Evolutionary conservation across 2,113 vertebrate genomes (phyloP), one percentile per base, ranked within the genome.

Genomic region (Microcebus tavaratra): DNA sequence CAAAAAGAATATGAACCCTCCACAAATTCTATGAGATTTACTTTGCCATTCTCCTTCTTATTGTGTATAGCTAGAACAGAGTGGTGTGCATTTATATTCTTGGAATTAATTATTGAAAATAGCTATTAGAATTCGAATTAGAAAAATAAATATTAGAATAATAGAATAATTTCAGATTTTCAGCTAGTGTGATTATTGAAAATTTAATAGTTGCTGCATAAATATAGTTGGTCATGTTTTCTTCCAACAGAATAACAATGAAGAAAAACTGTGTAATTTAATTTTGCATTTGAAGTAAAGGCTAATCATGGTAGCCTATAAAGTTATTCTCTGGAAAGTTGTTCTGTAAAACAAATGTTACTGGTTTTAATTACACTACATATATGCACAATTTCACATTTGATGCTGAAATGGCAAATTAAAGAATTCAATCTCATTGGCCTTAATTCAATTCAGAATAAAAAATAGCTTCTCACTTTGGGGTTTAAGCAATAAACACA

Each of bases 261-360:
- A 96, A 70, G 61, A 95, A 95, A 97, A 93, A 68, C 50, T 90
- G 59, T 59, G 83, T 18, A 63, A 80, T 93, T 95, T 95, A 98
- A 96, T 97, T 93, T 96, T 91, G 53, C 85, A 93, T 88, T 96
- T 67, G 83, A 96, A 94, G 48, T 57, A 95, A 96, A 97, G 79
- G 61, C 93, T 96, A 97, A 97, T 96, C 92, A 96, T 23, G 20
- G 13, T 82, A 61, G 79, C 57, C 93, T 63, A 91, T 89, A 95
- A 98, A 96, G 63, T 95, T 97, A 95, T 79, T 91, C 94, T 98
- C 94, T 95, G 87, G 95, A 97, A 98, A 96, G 83, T 92, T 93
- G 70, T 97, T 95, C 68, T 67, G 75, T 96, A 96, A 96, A 96
- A 96, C 92, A 97, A 98, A 97, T 87, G 88, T 91, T 96, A 72